A percentile compares a stretch with the other conserved stretches of the same genome.
Evolutionary conservation across 2,888 invertebrate genomes (phyloP).

Genomic region (Callyntrura guangdongensis): DNA sequence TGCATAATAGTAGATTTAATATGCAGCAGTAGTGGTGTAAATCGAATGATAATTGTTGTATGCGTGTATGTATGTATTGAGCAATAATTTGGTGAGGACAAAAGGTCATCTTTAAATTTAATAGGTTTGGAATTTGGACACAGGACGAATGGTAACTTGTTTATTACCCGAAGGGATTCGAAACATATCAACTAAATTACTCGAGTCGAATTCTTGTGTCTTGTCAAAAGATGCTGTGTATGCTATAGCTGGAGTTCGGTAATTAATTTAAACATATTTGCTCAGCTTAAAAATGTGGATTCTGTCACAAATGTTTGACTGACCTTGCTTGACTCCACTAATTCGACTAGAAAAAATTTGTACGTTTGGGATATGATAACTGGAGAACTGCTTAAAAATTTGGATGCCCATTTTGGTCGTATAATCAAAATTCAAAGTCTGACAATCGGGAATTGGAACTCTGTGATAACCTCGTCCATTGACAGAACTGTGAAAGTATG

Average conservation of each 20-base stretch:
- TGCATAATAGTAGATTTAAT: background rate
- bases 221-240: conserved; percentile 96
- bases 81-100: background rate
- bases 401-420: conserved; percentile 98
- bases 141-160: conserved; percentile 84
- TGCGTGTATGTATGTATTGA: too few species aligned
- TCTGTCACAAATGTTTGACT: background rate
- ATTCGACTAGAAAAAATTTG: conserved; percentile 96
- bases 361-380: conserved; percentile 97
- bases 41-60: too few species aligned
- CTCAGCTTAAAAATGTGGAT: background rate
- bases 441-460: conserved; percentile 95
- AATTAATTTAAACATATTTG: conserved; percentile 64
- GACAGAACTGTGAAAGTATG: conserved; percentile 99
- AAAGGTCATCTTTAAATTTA: background rate
- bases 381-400: conserved; percentile 93
- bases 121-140: conserved; percentile 86
- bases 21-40: too few species aligned
- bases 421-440: conserved; percentile 96
- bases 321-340: too few species aligned
- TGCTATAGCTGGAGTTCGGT: conserved; percentile 97
- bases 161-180: conserved; percentile 89
- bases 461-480: conserved; percentile 97
- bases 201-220: conserved; percentile 96
- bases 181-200: conserved; percentile 96